These are phyloP conservation scores for Puntigrus tetrazona DNA, from an alignment of 2,113 vertebrate genomes.

Conservation along the genomic window DNA sequence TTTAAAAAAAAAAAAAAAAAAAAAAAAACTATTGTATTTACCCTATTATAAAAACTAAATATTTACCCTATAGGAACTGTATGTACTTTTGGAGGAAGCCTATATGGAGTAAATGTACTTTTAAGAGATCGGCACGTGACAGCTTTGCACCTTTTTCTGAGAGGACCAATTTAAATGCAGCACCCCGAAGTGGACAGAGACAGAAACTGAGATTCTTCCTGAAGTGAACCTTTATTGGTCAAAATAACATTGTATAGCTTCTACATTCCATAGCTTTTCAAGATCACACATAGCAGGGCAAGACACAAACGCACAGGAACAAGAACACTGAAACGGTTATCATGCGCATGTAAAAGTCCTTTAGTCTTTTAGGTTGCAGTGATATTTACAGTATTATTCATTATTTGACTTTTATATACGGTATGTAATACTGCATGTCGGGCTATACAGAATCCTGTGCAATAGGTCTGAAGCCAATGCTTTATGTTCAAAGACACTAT, in stretches of 20 bases:
- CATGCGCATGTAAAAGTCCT: conserved; percentile 65
- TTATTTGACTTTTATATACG: conserved; percentile 45
- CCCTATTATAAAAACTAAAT: too few species aligned
- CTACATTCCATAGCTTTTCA: conserved; percentile 59
- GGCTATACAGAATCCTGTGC: neutral
- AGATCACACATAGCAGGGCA: conserved; percentile 55
- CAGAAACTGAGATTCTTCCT: neutral
- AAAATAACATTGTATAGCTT: conserved; percentile 64
- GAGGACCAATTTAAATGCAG: neutral
- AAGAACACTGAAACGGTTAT: conserved; percentile 28
- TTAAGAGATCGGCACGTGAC: neutral
- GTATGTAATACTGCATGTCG: neutral
- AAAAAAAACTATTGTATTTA: too few species aligned
- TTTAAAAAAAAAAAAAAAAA: too few species aligned
- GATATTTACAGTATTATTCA: conserved; percentile 56
- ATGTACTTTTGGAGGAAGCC: too few species aligned
- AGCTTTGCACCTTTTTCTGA: neutral
- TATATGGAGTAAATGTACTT: neutral
- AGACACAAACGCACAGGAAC: conserved; percentile 58
- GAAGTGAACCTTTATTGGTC: conserved; percentile 39
- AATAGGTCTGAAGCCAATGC: neutral
- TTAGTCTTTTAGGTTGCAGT: conserved; percentile 45
- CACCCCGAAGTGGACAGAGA: neutral
- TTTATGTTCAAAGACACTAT: neutral
- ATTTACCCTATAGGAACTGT: neutral